These are phyloP conservation scores for Heliconius cydno DNA, from an alignment of 2,888 invertebrate species.

Conservation along the genomic window DNA sequence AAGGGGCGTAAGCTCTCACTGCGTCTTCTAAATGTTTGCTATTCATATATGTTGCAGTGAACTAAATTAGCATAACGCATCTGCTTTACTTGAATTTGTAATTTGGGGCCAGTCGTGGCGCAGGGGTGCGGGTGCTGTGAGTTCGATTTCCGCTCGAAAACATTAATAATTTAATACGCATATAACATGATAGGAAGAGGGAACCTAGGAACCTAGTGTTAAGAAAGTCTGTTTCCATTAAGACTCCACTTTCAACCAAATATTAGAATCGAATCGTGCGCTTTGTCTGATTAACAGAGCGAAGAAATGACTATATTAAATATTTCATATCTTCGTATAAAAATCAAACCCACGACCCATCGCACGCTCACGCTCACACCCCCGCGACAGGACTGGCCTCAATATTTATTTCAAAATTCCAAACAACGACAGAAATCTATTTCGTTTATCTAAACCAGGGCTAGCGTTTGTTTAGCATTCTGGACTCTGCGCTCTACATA, in stretches of 20 bases:
- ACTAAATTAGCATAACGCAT: slow-evolving; percentile 54
- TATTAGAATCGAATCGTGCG: too few species aligned
- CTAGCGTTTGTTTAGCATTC: slow-evolving; percentile 17
- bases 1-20: slow-evolving; percentile 24
- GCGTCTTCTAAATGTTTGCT: slow-evolving; percentile 46
- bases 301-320: too few species aligned
- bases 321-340: too few species aligned
- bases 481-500: slow-evolving; percentile 10
- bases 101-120: not conserved
- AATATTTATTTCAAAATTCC: too few species aligned
- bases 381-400: too few species aligned
- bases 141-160: too few species aligned
- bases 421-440: not conserved
- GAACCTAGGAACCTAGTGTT: not conserved
- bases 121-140: too few species aligned
- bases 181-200: not conserved
- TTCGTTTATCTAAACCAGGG: not conserved
- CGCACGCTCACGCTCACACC: too few species aligned
- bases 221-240: not conserved
- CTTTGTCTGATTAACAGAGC: too few species aligned
- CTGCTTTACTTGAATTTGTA: slow-evolving; percentile 41
- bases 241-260: too few species aligned
- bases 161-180: too few species aligned
- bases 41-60: slow-evolving; percentile 52
- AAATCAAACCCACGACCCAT: too few species aligned